A percentile compares a stretch with the other conserved stretches of the same genome.
Evolutionary conservation across 1,140 invertebrate species (phyloP).

Genomic region (Drosophila equinoxialis): DNA sequence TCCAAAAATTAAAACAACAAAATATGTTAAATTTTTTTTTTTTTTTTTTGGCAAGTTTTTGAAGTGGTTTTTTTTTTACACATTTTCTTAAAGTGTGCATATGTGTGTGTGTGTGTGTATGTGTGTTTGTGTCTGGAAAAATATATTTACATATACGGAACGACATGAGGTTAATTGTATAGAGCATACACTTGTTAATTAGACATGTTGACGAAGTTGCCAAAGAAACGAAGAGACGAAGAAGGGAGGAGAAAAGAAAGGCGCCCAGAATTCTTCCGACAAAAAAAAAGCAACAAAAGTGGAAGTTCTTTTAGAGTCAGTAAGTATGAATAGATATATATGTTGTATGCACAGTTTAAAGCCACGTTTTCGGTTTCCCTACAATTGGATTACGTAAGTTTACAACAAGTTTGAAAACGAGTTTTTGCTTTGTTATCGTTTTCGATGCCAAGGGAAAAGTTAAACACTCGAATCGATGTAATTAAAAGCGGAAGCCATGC

Average conservation of each 20-base stretch:
- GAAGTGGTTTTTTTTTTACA: not conserved
- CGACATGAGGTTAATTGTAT: constrained; percentile 68
- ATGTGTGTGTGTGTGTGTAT: not conserved
- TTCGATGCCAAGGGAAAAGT: constrained; percentile 68
- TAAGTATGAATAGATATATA: constrained; percentile 1
- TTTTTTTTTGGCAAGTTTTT: too few species aligned
- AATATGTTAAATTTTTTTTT: too few species aligned
- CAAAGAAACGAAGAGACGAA: not conserved
- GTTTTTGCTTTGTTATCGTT: constrained; percentile 49
- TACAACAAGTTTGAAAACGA: constrained; percentile 52
- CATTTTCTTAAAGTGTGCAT: constrained; percentile 21
- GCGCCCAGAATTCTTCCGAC: constrained; percentile 1
- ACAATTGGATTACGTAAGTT: constrained; percentile 63
- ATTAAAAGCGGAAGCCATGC: constrained; percentile 66
- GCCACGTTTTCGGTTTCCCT: constrained; percentile 48
- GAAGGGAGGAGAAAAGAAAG: not conserved
- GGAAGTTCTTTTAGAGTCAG: constrained; percentile 7
- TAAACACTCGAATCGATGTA: constrained; percentile 29
- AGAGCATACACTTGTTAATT: constrained; percentile 69
- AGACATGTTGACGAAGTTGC: constrained; percentile 48
- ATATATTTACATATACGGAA: constrained; percentile 63
- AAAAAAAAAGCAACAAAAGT: constrained; percentile 1
- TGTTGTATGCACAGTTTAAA: constrained; percentile 44
- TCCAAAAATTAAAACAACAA: too few species aligned
- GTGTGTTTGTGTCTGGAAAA: constrained; percentile 46